Conservation (phyloP, 1,140 invertebrate species). For the Drosophila quadrilineata region DNA sequence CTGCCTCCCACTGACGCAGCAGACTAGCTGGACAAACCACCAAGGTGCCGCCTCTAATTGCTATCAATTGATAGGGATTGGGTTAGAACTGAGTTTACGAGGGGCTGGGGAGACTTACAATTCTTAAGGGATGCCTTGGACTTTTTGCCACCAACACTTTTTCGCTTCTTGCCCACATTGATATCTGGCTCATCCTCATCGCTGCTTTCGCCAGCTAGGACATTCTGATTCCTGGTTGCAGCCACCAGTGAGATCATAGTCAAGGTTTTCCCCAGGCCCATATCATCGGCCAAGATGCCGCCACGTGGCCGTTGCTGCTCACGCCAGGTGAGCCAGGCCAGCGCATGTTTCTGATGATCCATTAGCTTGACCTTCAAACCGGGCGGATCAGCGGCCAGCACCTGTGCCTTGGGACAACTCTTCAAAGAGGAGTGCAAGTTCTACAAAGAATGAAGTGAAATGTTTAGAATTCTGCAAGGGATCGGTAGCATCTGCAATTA, state of each 20-base stretch:
- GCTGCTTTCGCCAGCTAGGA: slow-evolving; percentile 22
- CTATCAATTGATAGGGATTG: no score
- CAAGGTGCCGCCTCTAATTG: slow-evolving; percentile 91
- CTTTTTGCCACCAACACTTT: slow-evolving; percentile 52
- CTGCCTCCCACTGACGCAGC: slow-evolving; percentile 92
- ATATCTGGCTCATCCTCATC: no score
- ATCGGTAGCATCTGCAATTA: no score
- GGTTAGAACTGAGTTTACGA: no score
- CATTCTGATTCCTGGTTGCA: slow-evolving; percentile 65
- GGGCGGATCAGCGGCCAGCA: slow-evolving; percentile 84
- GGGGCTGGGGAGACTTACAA: slow-evolving; percentile 73
- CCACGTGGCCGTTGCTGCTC: slow-evolving; percentile 91
- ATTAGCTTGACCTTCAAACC: slow-evolving; percentile 88
- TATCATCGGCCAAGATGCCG: slow-evolving; percentile 94
- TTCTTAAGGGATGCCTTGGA: slow-evolving; percentile 68
- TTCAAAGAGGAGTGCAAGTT: slow-evolving; percentile 88
- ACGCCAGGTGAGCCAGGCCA: slow-evolving; percentile 94
- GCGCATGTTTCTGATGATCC: slow-evolving; percentile 92
- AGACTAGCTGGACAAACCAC: slow-evolving; percentile 94
- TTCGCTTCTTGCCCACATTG: slow-evolving; percentile 52
- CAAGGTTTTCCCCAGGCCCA: slow-evolving; percentile 96
- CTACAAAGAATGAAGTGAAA: slow-evolving; percentile 64
- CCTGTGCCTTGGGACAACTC: slow-evolving; percentile 84
- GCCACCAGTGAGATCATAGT: slow-evolving; percentile 93
- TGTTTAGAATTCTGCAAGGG: background rate